These are phyloP conservation scores for Tortrix viridana DNA, from an alignment of 2,888 invertebrate genomes.

Conservation along the genomic window DNA sequence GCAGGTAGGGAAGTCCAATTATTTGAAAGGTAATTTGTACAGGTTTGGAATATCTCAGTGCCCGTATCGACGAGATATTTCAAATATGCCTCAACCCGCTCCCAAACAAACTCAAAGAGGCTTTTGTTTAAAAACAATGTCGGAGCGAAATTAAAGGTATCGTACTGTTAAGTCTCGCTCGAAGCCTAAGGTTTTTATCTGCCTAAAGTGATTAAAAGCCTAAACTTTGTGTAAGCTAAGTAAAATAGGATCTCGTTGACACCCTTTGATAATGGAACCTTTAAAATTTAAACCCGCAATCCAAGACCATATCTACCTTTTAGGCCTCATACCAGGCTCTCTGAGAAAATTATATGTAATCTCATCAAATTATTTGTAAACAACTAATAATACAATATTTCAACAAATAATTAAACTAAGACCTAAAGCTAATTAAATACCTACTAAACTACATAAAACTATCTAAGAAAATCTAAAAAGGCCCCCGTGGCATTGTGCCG, in stretches of 20 bases:
- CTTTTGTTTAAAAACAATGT: slow-evolving; percentile 39
- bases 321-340: too few species aligned
- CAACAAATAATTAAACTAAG: too few species aligned
- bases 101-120: slow-evolving; percentile 37
- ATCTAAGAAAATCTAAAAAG: too few species aligned
- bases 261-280: background rate
- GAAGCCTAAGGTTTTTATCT: slow-evolving; percentile 8
- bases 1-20: slow-evolving; percentile 34
- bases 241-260: too few species aligned
- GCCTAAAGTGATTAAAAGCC: background rate
- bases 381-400: too few species aligned
- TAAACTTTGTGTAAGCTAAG: too few species aligned
- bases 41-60: slow-evolving; percentile 33
- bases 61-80: slow-evolving; percentile 37
- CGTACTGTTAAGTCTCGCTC: slow-evolving; percentile 9
- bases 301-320: too few species aligned
- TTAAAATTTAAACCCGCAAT: background rate
- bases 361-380: too few species aligned
- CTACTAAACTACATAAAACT: too few species aligned
- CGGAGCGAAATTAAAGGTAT: slow-evolving; percentile 37
- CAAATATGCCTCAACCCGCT: slow-evolving; percentile 38
- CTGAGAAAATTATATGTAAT: too few species aligned
- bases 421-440: too few species aligned
- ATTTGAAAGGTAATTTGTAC: slow-evolving; percentile 39
- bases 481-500: too few species aligned